Evolutionary conservation across 2,888 invertebrate species (phyloP).

Genomic region (Caenorhabditis doughertyi): DNA sequence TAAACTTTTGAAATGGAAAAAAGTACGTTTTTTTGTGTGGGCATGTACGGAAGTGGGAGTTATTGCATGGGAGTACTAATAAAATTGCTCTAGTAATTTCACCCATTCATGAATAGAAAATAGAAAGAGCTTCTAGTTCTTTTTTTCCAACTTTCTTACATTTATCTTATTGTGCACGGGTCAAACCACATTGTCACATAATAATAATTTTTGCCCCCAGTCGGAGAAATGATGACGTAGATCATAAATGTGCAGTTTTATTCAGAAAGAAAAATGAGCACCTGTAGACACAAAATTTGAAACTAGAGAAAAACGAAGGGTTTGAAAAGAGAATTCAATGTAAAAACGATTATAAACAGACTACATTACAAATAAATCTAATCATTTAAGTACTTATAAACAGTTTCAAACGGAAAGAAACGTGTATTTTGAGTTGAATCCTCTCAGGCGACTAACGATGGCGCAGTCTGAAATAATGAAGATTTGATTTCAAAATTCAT

Average conservation of each 20-base stretch:
- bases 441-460: constrained; percentile 61
- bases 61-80: constrained; percentile 2
- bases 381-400: constrained; percentile 17
- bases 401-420: constrained; percentile 21
- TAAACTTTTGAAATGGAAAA: constrained; percentile 44
- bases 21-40: constrained; percentile 15
- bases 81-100: constrained; percentile 51
- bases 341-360: constrained; percentile 29
- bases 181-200: constrained; percentile 39
- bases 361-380: constrained; percentile 39
- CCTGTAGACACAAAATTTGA: constrained; percentile 54
- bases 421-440: not conserved
- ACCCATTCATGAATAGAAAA: constrained; percentile 48
- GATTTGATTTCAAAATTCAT: not conserved
- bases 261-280: constrained; percentile 54
- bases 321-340: constrained; percentile 9
- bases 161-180: constrained; percentile 40
- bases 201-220: constrained; percentile 4
- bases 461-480: constrained; percentile 61
- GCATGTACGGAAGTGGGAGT: constrained; percentile 33
- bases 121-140: constrained; percentile 3
- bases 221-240: constrained; percentile 40
- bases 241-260: constrained; percentile 53
- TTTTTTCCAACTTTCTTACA: constrained; percentile 12
- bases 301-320: constrained; percentile 26